Percentiles rank a stretch among this genome's conserved stretches.
phyloP scores from a whole-genome alignment of 2,113 vertebrate species.

The Apistogramma diplotaenia region DNA sequence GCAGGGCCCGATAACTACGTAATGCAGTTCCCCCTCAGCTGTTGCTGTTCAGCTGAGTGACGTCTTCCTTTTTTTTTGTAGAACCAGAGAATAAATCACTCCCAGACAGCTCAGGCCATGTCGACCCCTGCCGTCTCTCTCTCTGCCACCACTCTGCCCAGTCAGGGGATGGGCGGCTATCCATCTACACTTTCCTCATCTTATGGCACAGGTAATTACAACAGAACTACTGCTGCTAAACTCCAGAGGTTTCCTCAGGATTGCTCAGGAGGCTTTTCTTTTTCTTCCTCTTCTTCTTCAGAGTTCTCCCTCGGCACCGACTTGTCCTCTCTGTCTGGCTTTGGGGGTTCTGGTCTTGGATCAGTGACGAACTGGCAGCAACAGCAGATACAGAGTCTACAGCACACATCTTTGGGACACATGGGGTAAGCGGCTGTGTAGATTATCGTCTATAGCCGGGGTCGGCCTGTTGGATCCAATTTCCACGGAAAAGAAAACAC shows the following conservation, averaged over 20 bases:
- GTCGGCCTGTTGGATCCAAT: too few species aligned
- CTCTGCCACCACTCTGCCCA: constrained; percentile 87
- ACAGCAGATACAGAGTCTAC: constrained; percentile 90
- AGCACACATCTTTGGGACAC: constrained; percentile 89
- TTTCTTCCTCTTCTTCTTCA: constrained; percentile 50
- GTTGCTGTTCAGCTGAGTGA: not conserved
- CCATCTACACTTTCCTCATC: constrained; percentile 91
- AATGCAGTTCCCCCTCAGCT: not conserved
- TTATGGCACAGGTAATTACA: constrained; percentile 88
- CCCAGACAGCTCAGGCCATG: constrained; percentile 93
- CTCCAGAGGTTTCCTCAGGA: not conserved
- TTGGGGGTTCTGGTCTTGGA: constrained; percentile 87
- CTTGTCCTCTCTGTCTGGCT: constrained; percentile 87
- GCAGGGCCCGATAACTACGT: not conserved
- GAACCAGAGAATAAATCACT: constrained; percentile 99
- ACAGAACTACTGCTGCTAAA: not conserved
- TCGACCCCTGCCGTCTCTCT: constrained; percentile 91
- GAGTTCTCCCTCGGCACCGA: constrained; percentile 93
- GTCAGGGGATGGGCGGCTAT: constrained; percentile 94
- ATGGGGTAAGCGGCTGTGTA: constrained; percentile 82
- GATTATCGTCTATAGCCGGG: not conserved
- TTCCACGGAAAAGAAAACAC: too few species aligned
- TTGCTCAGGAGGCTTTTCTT: not conserved
- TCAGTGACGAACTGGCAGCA: constrained; percentile 93
- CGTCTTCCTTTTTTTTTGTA: constrained; percentile 58